Percentiles rank a stretch among this genome's conserved stretches.
These are phyloP conservation scores for Unio pictorum DNA, from an alignment of 2,888 invertebrate species.

Conservation along the genomic window DNA sequence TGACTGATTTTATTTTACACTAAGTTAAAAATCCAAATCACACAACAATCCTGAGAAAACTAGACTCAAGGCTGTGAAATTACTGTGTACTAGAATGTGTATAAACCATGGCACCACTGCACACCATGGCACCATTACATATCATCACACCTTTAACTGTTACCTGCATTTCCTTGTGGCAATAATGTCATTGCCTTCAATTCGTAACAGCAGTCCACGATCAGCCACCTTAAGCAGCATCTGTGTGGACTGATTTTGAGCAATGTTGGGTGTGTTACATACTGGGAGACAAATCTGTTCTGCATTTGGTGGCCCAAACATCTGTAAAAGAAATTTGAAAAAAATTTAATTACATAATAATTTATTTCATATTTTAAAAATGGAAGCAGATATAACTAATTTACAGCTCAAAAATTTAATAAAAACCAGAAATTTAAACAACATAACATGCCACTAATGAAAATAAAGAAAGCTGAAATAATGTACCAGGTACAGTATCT, in stretches of 20 bases:
- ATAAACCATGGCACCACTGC: no score
- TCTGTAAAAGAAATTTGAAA: slow-evolving; percentile 18
- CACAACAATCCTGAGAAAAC: no score
- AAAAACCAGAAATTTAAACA: no score
- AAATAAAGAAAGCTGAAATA: no score
- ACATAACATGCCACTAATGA: no score
- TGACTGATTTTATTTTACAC: no score
- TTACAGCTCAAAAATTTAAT: no score
- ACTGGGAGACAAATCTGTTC: slow-evolving; percentile 40
- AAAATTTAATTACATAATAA: neutral
- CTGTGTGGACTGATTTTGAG: slow-evolving; percentile 41
- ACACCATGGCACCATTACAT: neutral
- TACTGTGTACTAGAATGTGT: no score
- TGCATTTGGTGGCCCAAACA: slow-evolving; percentile 37
- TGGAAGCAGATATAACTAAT: no score
- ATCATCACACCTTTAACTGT: neutral
- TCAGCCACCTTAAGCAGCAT: slow-evolving; percentile 41
- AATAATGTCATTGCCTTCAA: slow-evolving; percentile 40
- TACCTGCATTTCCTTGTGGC: slow-evolving; percentile 53
- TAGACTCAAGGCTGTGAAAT: no score
- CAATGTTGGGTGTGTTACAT: slow-evolving; percentile 18
- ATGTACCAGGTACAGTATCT: no score
- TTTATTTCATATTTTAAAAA: neutral
- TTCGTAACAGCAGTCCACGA: slow-evolving; percentile 38
- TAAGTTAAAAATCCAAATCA: no score